These are phyloP conservation scores for Drosophila carrolli DNA, from an alignment of 1,140 invertebrate genomes.

Conservation along the genomic window DNA sequence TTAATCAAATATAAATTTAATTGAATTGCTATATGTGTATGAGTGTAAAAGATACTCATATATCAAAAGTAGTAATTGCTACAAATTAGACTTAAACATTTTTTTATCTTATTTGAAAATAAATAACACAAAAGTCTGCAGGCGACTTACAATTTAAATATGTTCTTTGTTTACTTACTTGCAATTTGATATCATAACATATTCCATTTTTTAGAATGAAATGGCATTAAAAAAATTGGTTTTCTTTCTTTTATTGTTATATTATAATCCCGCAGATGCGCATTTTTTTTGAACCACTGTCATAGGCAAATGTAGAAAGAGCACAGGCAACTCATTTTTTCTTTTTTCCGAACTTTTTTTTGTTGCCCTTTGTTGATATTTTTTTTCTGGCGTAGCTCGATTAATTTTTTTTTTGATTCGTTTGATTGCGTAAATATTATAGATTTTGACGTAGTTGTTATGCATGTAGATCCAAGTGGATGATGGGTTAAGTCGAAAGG, in stretches of 20 bases:
- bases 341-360: slow-evolving; percentile 24
- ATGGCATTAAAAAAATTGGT: no score
- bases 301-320: slow-evolving; percentile 47
- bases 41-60: no score
- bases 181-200: no score
- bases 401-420: slow-evolving; percentile 51
- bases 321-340: slow-evolving; percentile 35
- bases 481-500: slow-evolving; percentile 12
- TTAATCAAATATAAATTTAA: no score
- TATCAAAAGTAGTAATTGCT: no score
- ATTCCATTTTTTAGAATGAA: no score
- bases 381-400: slow-evolving; percentile 43
- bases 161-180: no score
- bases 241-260: no score
- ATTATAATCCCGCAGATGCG: no score
- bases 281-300: slow-evolving; percentile 7
- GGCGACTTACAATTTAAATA: no score
- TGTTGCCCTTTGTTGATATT: slow-evolving; percentile 9
- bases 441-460: slow-evolving; percentile 53
- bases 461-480: slow-evolving; percentile 41
- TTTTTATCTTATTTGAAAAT: neutral
- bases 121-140: neutral
- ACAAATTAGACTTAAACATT: no score
- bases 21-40: no score
- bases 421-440: slow-evolving; percentile 54